Base-by-base conservation (phyloP, 1,140 invertebrate species). In the Drosophila sp. region DNA sequence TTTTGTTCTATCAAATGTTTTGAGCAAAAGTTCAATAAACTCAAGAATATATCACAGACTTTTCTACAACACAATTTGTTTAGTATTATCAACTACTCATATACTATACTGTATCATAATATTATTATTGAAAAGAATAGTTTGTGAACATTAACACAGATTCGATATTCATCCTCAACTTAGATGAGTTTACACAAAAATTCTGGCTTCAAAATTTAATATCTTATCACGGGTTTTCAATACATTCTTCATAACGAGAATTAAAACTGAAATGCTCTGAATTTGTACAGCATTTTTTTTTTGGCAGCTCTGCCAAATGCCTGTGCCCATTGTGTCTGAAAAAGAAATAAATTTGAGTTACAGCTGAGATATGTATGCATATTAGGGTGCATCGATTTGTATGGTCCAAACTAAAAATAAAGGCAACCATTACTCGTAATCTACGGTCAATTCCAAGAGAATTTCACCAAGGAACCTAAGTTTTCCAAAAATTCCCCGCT, bases 11-110 rank as follows among this genome's bases (percentile, higher is more conserved):
- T 38, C 36, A 38, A 38, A 38, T 43, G 2, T 16, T 16, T 53
- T 34, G 14, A 16, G 9, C 50, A 16, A 50, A 18, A 67, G 64
- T 58, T 67, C 43, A 67, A 59, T 41, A 27, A 59, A 67, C 64
- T 25, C 45, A 11, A 36, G 18, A 29, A 18, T 16, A 36, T 29
- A 36, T 65, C 7, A 11, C 2, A 45, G 4, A 29, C 36, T 40
- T 9, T 48, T 46, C 27, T 21, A 6, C 18, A 14, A 9, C 25
- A 43, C 14, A 16, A 16, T 43, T 18, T 46, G 18, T 13, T 4
- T 27, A 48, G 9, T 38, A 38, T 13, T 38, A 38, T 38, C 3
- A n/a, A n/a, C n/a, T n/a, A n/a, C n/a, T n/a, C n/a, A n/a, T n/a
- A n/a, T n/a, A n/a, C n/a, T n/a, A n/a, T n/a, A n/a, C n/a, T n/a